Evolutionary conservation across 2,797 vertebrate genomes (phyloP).

Genomic region (Carduelis carduelis): DNA sequence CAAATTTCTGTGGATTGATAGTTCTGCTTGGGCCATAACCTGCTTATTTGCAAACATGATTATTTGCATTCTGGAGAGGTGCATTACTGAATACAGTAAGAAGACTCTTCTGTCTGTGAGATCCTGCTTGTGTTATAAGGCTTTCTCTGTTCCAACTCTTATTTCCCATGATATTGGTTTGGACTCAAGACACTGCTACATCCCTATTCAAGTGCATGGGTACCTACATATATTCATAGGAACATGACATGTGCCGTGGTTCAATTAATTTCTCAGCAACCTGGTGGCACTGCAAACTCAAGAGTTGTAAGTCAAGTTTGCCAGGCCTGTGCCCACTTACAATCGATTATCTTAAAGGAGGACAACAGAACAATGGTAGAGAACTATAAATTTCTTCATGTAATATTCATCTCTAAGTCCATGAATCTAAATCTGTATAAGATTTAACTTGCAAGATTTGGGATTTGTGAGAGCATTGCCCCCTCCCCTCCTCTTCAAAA

Average conservation of each 20-base stretch:
- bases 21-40: not conserved
- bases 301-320: not conserved
- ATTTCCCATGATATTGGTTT: accelerated
- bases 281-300: not conserved
- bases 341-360: not conserved
- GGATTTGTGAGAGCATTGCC: not conserved
- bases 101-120: not conserved
- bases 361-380: not conserved
- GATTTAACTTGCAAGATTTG: not conserved
- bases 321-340: not conserved
- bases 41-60: not conserved
- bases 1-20: not conserved
- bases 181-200: not conserved
- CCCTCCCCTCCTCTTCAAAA: not conserved
- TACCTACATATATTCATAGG: not conserved
- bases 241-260: not conserved
- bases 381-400: not conserved
- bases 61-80: not conserved
- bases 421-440: not conserved
- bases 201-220: not conserved
- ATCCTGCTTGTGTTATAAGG: not conserved
- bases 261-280: not conserved
- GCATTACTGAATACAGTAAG: not conserved
- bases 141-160: not conserved
- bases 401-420: not conserved